A percentile compares a stretch with the other conserved stretches of the same genome.
Conservation (phyloP, 1,140 invertebrate genomes). For the Nixonia krombeini region DNA sequence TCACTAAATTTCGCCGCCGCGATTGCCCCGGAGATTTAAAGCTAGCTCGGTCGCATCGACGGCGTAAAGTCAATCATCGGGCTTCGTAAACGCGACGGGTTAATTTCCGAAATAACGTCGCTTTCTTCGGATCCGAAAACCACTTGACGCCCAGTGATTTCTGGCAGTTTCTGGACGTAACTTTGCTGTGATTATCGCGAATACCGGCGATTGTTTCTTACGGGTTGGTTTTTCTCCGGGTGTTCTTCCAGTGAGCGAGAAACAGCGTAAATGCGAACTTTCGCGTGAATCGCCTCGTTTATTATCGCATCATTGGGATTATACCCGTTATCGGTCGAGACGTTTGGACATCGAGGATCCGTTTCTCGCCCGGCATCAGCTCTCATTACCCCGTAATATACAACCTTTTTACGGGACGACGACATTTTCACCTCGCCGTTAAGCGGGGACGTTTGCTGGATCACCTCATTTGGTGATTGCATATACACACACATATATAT, state of each 20-base stretch:
- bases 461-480: constrained; percentile 22
- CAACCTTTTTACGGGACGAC: constrained; percentile 54
- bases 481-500: too few relatives aligned
- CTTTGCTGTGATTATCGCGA: constrained; percentile 36
- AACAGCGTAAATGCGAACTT: too few relatives aligned
- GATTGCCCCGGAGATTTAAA: too few relatives aligned
- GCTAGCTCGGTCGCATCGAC: too few relatives aligned
- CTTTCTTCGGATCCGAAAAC: too few relatives aligned
- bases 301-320: constrained; percentile 52
- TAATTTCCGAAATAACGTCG: too few relatives aligned
- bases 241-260: too few relatives aligned
- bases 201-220: too few relatives aligned
- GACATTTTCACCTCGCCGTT: constrained; percentile 29
- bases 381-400: constrained; percentile 51
- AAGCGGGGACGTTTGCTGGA: constrained; percentile 11
- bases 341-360: neutral
- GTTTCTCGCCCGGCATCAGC: constrained; percentile 21
- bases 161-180: constrained; percentile 14
- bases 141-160: constrained; percentile 14
- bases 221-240: constrained; percentile 34
- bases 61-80: too few relatives aligned
- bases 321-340: too few relatives aligned
- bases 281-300: too few relatives aligned
- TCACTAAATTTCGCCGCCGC: constrained; percentile 2
- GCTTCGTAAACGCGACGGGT: too few relatives aligned